Conservation (phyloP, 2,888 invertebrate genomes). For the Octonoba sinensis region DNA sequence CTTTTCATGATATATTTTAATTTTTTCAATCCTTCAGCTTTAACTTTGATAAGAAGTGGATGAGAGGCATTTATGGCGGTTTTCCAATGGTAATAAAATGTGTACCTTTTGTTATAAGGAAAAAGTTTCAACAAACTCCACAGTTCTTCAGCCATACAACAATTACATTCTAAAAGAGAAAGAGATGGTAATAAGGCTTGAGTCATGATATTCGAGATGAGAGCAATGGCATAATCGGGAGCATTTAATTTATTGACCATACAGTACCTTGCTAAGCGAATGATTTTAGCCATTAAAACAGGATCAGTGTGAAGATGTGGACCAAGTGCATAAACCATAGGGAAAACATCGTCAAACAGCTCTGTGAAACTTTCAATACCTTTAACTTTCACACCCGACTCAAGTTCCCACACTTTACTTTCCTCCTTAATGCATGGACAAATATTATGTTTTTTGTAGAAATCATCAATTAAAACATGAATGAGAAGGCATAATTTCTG, state of each 20-base stretch:
- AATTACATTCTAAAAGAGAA: slow-evolving; percentile 92
- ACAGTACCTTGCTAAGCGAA: slow-evolving; percentile 74
- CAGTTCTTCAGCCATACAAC: slow-evolving; percentile 95
- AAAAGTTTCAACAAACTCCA: slow-evolving; percentile 90
- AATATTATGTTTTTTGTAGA: slow-evolving; percentile 82
- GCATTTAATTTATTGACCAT: slow-evolving; percentile 70
- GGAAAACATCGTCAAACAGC: slow-evolving; percentile 82
- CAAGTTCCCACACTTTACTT: slow-evolving; percentile 12
- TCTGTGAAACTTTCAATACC: slow-evolving; percentile 78
- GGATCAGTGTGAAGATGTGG: slow-evolving; percentile 90
- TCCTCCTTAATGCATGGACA: slow-evolving; percentile 16
- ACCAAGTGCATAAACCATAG: slow-evolving; percentile 87
- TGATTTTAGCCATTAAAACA: slow-evolving; percentile 88
- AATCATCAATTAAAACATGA: slow-evolving; percentile 86
- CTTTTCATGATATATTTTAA: slow-evolving; percentile 95
- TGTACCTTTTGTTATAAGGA: slow-evolving; percentile 88
- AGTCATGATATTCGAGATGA: slow-evolving; percentile 88
- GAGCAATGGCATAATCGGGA: slow-evolving; percentile 78
- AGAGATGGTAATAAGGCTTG: slow-evolving; percentile 90
- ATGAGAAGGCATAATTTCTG: slow-evolving; percentile 83
- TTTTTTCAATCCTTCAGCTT: slow-evolving; percentile 88
- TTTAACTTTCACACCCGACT: slow-evolving; percentile 36
- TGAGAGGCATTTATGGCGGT: slow-evolving; percentile 87
- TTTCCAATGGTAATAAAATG: slow-evolving; percentile 96
- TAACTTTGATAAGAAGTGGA: slow-evolving; percentile 85